Percentiles rank a stretch among this genome's conserved stretches.
These are phyloP conservation scores for Machimus rusticus DNA, from an alignment of 2,888 invertebrate species.

Conservation along the genomic window DNA sequence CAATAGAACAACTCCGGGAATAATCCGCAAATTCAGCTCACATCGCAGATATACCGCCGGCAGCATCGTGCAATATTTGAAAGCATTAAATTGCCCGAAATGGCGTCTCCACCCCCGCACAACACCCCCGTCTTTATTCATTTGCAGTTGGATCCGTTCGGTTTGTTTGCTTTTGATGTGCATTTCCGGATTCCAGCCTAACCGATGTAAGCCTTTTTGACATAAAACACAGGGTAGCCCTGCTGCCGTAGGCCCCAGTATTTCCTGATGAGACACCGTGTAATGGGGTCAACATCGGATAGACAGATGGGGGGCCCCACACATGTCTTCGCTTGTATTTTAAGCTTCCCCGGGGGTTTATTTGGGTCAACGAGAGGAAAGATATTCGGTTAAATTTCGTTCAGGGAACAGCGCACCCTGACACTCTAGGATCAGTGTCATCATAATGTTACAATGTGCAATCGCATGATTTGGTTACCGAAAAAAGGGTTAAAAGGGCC, in stretches of 20 bases:
- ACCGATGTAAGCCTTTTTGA: slow-evolving; percentile 10
- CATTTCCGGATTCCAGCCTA: slow-evolving; percentile 6
- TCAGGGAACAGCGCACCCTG: not conserved
- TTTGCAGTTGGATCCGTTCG: not conserved
- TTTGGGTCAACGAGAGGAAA: not conserved
- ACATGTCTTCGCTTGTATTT: not conserved
- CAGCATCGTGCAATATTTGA: not conserved
- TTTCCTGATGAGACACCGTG: not conserved
- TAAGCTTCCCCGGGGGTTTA: not conserved
- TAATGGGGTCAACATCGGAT: not conserved
- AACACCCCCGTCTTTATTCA: not conserved
- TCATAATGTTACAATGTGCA: not conserved
- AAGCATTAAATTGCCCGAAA: not conserved
- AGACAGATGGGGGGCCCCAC: not conserved
- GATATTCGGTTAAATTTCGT: not conserved
- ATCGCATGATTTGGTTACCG: not conserved
- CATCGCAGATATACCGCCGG: not conserved
- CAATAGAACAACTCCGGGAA: not conserved
- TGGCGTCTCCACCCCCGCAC: not conserved
- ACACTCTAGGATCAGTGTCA: not conserved
- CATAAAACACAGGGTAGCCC: not conserved
- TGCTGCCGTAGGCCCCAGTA: not conserved
- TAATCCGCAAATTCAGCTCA: not conserved
- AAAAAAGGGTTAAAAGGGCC: not conserved
- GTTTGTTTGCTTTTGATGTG: not conserved